Base-by-base conservation (phyloP, 1,140 invertebrate genomes). In the Doryteuthis pealeii region DNA sequence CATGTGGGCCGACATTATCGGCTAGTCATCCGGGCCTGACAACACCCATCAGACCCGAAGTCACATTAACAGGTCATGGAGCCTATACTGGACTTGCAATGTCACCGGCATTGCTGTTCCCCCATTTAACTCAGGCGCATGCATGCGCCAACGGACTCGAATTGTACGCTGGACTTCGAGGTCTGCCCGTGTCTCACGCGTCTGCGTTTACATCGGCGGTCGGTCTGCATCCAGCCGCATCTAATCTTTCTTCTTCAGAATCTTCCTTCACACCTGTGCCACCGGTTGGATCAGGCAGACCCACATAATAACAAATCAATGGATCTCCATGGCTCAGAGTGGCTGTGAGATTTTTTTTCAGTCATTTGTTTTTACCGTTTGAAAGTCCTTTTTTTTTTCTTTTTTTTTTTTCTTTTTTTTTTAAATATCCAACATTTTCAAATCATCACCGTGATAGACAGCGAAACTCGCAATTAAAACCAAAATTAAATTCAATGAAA, bases 131-230 rank as follows among this genome's bases (percentile, higher is more conserved):
- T 10, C 66, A 68, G 12, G 32, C 66, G 26, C 66, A 68, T 22
- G 22, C 66, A 18, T 68, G 66, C 28, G 66, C 66, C 66, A 68
- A 31, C 31, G 66, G 66, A 68, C 66, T 68, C 10, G 66, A 68
- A 68, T 26, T 68, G 12, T 68, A 68, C 31, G 66, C 66, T 6
- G 66, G 66, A 18, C 28, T 68, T 30, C 66, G 66, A 6, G 31
- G 66, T 33, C 66, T 68, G 31, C 66, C 66, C 31, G 66, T 68
- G 31, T 68, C 66, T 18, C 66, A 31, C 10, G 66, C 66, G 30
- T 68, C 66, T 22, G 66, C 66, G 31, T 68, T 68, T 32, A 32
- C 66, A 6, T 68, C 66, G 22, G 32, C 66, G 18, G 32, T 68
- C 15, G 66, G 66, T 18, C 30, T 68, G 15, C 66, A 68, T 22